Conservation (phyloP, 2,888 invertebrate genomes). For the Pyralis farinalis region DNA sequence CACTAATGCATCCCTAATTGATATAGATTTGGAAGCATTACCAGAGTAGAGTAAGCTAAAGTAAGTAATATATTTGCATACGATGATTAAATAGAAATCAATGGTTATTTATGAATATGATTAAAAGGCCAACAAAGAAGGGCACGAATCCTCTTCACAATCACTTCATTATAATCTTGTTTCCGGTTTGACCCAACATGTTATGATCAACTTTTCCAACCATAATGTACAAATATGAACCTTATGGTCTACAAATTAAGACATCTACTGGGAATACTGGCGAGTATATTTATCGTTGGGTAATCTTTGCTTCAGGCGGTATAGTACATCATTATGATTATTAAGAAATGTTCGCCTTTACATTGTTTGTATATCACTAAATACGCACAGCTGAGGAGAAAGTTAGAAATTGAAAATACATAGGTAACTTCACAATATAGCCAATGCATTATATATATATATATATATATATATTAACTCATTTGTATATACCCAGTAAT, state of each 20-base stretch:
- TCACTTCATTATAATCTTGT: slow-evolving; percentile 6
- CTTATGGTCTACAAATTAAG: not conserved
- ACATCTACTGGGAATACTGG: not conserved
- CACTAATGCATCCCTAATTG: too few relatives aligned
- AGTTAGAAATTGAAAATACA: too few relatives aligned
- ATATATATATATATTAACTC: too few relatives aligned
- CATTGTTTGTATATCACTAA: too few relatives aligned
- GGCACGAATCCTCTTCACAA: slow-evolving; percentile 6
- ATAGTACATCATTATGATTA: not conserved
- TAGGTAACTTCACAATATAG: too few relatives aligned
- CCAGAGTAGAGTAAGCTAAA: too few relatives aligned
- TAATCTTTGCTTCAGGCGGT: not conserved
- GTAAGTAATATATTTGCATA: not conserved
- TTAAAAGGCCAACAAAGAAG: slow-evolving; percentile 13
- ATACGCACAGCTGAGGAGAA: too few relatives aligned
- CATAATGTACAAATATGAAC: not conserved
- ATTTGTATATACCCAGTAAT: too few relatives aligned
- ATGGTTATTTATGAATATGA: slow-evolving; percentile 2
- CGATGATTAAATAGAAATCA: too few relatives aligned
- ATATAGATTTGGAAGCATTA: too few relatives aligned
- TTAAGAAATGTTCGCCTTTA: too few relatives aligned
- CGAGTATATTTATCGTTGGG: not conserved
- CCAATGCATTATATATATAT: too few relatives aligned
- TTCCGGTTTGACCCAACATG: slow-evolving; percentile 17
- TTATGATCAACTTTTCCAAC: slow-evolving; percentile 8